Evolutionary conservation across 2,113 vertebrate genomes (phyloP).

Genomic region (Nycticebus coucang): DNA sequence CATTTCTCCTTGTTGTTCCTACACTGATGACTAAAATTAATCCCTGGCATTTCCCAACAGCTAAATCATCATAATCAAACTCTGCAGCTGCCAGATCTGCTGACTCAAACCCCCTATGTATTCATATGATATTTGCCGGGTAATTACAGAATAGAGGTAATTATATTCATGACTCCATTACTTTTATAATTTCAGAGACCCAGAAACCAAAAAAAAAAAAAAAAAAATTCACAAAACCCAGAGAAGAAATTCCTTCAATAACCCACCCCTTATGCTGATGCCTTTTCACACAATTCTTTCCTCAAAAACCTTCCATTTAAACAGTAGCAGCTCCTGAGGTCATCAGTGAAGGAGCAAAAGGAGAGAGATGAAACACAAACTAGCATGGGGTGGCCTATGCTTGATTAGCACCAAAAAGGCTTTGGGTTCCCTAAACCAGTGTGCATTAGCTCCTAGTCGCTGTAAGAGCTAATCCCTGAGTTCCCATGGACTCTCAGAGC

Average conservation of each 20-base stretch:
- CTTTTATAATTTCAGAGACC: conserved; percentile 76
- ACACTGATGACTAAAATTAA: conserved; percentile 81
- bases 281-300: not conserved
- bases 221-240: not conserved
- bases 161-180: conserved; percentile 82
- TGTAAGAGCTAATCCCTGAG: not conserved
- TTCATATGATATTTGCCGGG: conserved; percentile 81
- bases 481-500: not conserved
- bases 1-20: conserved; percentile 79
- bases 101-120: conserved; percentile 82
- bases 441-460: not conserved
- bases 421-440: not conserved
- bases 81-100: conserved; percentile 81
- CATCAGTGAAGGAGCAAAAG: not conserved
- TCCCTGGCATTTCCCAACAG: conserved; percentile 81
- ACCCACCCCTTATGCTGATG: not conserved
- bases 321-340: not conserved
- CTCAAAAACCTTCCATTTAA: not conserved
- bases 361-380: not conserved
- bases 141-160: conserved; percentile 83
- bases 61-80: conserved; percentile 83
- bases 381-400: not conserved
- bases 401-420: not conserved
- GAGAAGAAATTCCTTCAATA: conserved; percentile 63
- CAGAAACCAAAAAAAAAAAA: conserved; percentile 61